Percentiles rank a stretch among this genome's conserved stretches.
These are phyloP conservation scores for Pteropus rufus DNA, from an alignment of 2,797 vertebrate species.

Conservation along the genomic window DNA sequence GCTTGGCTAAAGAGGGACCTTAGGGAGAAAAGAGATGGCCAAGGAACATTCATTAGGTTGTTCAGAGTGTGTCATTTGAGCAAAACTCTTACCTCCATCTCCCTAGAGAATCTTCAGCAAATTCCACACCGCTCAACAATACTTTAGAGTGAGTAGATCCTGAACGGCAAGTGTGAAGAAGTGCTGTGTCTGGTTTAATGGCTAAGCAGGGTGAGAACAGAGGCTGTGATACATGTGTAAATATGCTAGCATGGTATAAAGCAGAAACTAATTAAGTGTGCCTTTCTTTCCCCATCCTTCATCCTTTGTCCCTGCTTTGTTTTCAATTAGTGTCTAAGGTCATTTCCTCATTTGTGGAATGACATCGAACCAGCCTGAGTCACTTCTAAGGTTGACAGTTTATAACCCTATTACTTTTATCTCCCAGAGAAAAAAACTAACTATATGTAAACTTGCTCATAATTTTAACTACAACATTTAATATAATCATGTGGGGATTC, in stretches of 20 bases:
- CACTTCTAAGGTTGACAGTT: neutral
- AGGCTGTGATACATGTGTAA: neutral
- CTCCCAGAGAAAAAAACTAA: neutral
- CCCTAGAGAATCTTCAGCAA: neutral
- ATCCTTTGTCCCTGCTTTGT: neutral
- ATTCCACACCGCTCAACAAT: too few species aligned
- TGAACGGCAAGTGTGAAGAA: neutral
- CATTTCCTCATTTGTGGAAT: neutral
- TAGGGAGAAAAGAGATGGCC: neutral
- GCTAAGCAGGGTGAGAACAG: neutral
- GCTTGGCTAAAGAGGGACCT: neutral
- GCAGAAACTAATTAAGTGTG: neutral
- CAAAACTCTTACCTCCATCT: neutral
- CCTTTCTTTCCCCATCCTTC: neutral
- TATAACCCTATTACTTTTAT: constrained; percentile 5
- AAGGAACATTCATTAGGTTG: neutral
- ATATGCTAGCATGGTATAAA: neutral
- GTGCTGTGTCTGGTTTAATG: neutral
- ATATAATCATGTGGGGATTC: constrained; percentile 42
- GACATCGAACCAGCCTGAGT: neutral
- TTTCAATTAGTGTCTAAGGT: neutral
- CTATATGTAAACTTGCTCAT: neutral
- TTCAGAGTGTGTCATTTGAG: neutral
- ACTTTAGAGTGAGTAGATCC: neutral
- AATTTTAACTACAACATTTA: constrained; percentile 35